These are phyloP conservation scores for Keiferia lycopersicella DNA, from an alignment of 2,888 invertebrate species.

Conservation along the genomic window DNA sequence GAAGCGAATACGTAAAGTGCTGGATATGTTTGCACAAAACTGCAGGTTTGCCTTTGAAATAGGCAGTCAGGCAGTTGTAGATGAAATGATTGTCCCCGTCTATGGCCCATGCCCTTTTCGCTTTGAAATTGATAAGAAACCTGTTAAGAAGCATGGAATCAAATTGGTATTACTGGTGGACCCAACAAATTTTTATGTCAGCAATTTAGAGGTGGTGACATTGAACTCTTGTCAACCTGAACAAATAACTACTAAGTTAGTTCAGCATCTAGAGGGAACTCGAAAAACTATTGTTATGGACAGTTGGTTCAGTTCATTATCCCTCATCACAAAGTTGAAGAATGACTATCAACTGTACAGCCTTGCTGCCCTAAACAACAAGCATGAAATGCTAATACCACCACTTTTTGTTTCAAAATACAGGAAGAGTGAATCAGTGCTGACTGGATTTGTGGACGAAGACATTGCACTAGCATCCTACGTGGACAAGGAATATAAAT, in stretches of 20 bases:
- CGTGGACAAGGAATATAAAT: slow-evolving; percentile 56
- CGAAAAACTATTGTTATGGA: slow-evolving; percentile 64
- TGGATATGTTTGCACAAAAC: slow-evolving; percentile 73
- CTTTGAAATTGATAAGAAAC: slow-evolving; percentile 65
- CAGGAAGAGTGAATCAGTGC: slow-evolving; percentile 52
- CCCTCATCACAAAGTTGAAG: slow-evolving; percentile 53
- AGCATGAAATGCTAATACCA: slow-evolving; percentile 64
- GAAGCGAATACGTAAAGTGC: slow-evolving; percentile 68
- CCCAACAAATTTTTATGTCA: slow-evolving; percentile 66
- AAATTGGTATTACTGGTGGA: slow-evolving; percentile 69
- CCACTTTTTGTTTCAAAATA: slow-evolving; percentile 60
- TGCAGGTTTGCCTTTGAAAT: slow-evolving; percentile 64
- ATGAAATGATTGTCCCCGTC: slow-evolving; percentile 70
- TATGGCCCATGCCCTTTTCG: slow-evolving; percentile 72
- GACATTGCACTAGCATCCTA: slow-evolving; percentile 61
- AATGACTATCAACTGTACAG: slow-evolving; percentile 57
- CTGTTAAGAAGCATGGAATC: slow-evolving; percentile 61
- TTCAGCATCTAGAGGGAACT: slow-evolving; percentile 63
- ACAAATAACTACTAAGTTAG: slow-evolving; percentile 60
- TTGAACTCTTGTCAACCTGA: slow-evolving; percentile 60
- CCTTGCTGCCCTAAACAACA: slow-evolving; percentile 59
- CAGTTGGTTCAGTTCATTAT: slow-evolving; percentile 63
- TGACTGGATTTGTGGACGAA: slow-evolving; percentile 62
- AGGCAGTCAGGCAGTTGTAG: slow-evolving; percentile 60
- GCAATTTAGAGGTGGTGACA: slow-evolving; percentile 68